Percentiles rank a stretch among this genome's conserved stretches.
phyloP scores from a whole-genome alignment of 2,113 vertebrate genomes.

The Mastomys coucha region DNA sequence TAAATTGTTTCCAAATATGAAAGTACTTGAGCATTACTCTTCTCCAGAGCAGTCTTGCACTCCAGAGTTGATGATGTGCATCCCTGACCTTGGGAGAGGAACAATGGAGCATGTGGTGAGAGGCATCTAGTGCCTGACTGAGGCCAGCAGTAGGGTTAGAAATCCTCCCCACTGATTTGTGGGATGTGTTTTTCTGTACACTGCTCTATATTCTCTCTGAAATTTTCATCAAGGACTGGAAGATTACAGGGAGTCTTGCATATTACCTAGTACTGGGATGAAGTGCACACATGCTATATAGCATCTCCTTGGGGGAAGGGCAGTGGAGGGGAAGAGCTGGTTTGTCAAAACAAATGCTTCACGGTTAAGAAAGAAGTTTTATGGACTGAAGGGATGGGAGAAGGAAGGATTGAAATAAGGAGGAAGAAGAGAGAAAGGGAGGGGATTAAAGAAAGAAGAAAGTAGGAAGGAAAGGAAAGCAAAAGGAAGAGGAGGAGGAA shows the following conservation, averaged over 20 bases:
- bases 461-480: background rate
- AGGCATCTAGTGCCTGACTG: conserved; percentile 48
- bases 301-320: background rate
- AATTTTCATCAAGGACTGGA: conserved; percentile 34
- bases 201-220: conserved; percentile 48
- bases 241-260: background rate
- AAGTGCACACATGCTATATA: background rate
- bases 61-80: conserved; percentile 49
- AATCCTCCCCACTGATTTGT: conserved; percentile 5
- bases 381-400: background rate
- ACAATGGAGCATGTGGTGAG: conserved; percentile 62
- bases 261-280: background rate
- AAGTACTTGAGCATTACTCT: background rate
- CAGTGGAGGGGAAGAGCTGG: conserved; percentile 4
- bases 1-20: conserved; percentile 26
- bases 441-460: background rate
- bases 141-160: conserved; percentile 44
- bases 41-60: background rate
- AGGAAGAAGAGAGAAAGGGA: background rate
- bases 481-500: background rate
- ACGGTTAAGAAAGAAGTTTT: background rate
- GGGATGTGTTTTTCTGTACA: conserved; percentile 36
- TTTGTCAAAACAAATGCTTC: conserved; percentile 11
- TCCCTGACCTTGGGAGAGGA: background rate
- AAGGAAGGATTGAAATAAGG: background rate